These are phyloP conservation scores for Molossus alvarezi DNA, from an alignment of 2,797 vertebrate genomes.

Conservation along the genomic window DNA sequence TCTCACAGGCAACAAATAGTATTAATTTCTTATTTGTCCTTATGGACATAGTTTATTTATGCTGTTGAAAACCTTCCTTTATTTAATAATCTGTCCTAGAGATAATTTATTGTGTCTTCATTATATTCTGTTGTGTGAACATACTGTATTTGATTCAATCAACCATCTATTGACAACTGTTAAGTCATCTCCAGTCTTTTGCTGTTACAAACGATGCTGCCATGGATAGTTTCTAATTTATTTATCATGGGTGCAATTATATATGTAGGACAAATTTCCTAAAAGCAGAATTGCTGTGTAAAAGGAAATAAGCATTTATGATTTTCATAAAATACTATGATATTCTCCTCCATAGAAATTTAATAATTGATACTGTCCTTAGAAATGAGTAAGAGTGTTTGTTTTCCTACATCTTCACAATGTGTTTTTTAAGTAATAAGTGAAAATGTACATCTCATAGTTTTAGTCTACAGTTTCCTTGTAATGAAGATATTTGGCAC, in stretches of 20 bases:
- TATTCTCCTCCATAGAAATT: background rate
- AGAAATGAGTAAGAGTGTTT: background rate
- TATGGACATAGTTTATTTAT: background rate
- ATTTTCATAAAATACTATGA: conserved; percentile 22
- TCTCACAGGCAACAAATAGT: background rate
- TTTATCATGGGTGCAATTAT: background rate
- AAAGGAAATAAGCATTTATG: conserved; percentile 12
- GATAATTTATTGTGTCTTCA: background rate
- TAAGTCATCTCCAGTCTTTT: background rate
- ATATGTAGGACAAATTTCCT: background rate
- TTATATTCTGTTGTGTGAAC: background rate
- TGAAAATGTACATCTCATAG: background rate
- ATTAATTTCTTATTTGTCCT: conserved; percentile 17
- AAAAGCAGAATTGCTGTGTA: background rate
- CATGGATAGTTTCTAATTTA: background rate
- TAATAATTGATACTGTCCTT: background rate
- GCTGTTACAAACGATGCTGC: too few relatives aligned
- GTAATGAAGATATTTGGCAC: too few relatives aligned
- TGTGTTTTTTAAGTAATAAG: conserved; percentile 29
- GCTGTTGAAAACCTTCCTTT: background rate
- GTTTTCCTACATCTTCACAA: background rate
- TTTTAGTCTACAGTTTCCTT: conserved; percentile 30
- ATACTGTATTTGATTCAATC: background rate
- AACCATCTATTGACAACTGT: background rate
- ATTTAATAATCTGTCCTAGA: background rate